Evolutionary conservation across 30 jellyfish, hydroid and myxozoan species (phyloP), one percentile per base, ranked within the genome.

Genomic region (Chrysaora quinquecirrha): DNA sequence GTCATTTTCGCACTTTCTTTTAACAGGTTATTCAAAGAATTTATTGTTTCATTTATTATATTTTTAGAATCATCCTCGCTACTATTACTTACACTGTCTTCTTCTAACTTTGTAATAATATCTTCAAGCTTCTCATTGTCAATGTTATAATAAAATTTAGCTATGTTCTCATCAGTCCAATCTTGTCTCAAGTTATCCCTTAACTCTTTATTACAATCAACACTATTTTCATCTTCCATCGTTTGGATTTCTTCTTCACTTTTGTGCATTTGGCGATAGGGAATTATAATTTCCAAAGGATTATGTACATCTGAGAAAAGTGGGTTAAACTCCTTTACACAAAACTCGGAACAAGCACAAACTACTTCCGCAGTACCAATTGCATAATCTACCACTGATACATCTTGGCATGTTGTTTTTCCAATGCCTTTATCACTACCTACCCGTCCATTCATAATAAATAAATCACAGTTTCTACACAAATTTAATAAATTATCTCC

Each of bases 341-440:
- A 28, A 18, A 70, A 34, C 11, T 46, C 67, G 10, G 6, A 14
- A 28, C 82, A 22, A 28, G 75, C 71, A 33, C 74, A 70, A 34
- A 70, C 28, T 33, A 33, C 67, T 6, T 70, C 82, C 0, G 82
- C 35, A 34, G 1, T 70, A 30, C 82, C 82, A 3, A 70, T 70
- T 70, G 34, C 82, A 70, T 70, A 70, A 35, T 70, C 82, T 2
- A 70, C 35, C 34, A 70, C 31, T 0, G 82, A 70, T 28, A 20
- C 34, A 21, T 70, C 64, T 12, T 70, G 71, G 71, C 64, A 70
- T 12, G 67, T 70, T 23, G 82, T 70, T 70, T 50, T 70, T 14
- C 82, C 82, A 70, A 70, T 33, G 72, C 21, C 35, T 33, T 30
- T 0, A 35, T 70, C 82, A 0, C 19, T 34, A 9, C 82, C 82